phyloP scores from a whole-genome alignment of 2,797 vertebrate genomes.

The Helicolenus hilgendorfi region DNA sequence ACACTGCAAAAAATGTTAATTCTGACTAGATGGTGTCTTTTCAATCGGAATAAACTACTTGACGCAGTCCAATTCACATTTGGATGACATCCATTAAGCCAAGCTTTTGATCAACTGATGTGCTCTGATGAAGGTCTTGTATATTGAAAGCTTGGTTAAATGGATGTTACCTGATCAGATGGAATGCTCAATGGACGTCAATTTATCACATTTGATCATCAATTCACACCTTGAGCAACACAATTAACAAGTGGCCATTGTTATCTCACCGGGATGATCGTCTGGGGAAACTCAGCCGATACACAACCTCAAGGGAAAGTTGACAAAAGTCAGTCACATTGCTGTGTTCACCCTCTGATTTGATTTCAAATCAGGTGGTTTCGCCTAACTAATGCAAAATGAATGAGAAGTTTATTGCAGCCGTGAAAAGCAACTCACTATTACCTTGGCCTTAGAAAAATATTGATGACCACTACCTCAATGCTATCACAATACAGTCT shows the following conservation, averaged over 20 bases:
- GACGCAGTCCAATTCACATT: neutral
- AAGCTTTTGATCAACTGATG: neutral
- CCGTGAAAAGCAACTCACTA: neutral
- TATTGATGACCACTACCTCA: neutral
- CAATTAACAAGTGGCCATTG: neutral
- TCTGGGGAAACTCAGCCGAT: neutral
- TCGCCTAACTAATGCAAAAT: neutral
- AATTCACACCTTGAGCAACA: neutral
- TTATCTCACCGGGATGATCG: neutral
- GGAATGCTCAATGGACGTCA: neutral
- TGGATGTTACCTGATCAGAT: slow-evolving; percentile 12
- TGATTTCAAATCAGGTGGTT: neutral
- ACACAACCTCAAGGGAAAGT: neutral
- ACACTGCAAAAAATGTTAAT: slow-evolving; percentile 68
- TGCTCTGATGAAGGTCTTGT: neutral
- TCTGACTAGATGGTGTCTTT: neutral
- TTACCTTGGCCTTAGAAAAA: neutral
- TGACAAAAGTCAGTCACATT: neutral
- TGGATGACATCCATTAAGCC: neutral
- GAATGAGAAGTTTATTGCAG: neutral
- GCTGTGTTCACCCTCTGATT: neutral
- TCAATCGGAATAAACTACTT: neutral
- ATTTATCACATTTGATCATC: slow-evolving; percentile 1
- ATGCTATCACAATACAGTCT: neutral
- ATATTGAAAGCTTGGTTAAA: slow-evolving; percentile 3